phyloP scores from a whole-genome alignment of 2,888 invertebrate species.

The Biston stratarius region DNA sequence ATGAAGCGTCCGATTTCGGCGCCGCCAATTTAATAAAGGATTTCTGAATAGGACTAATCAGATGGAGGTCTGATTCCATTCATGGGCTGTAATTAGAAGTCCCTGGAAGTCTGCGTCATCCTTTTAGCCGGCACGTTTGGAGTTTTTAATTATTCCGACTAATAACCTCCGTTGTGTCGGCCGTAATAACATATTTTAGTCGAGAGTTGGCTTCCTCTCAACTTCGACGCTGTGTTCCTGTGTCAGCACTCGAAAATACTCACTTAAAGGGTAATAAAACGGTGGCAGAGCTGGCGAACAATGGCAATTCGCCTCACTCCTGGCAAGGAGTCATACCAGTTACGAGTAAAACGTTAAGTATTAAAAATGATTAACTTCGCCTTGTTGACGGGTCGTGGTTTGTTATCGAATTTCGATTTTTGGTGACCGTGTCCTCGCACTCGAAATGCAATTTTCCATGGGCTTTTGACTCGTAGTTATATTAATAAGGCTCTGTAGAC shows the following conservation, averaged over 20 bases:
- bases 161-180: slow-evolving; percentile 25
- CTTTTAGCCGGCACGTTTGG: slow-evolving; percentile 33
- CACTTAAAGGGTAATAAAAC: slow-evolving; percentile 64
- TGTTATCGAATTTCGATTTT: slow-evolving; percentile 77
- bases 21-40: slow-evolving; percentile 68
- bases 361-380: slow-evolving; percentile 82
- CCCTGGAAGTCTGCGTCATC: slow-evolving; percentile 44
- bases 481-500: neutral
- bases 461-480: slow-evolving; percentile 56
- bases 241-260: slow-evolving; percentile 48
- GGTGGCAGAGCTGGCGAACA: slow-evolving; percentile 68
- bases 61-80: slow-evolving; percentile 60
- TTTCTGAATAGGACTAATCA: slow-evolving; percentile 64
- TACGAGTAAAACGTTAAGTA: slow-evolving; percentile 70
- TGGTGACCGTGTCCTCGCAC: slow-evolving; percentile 52
- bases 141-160: slow-evolving; percentile 32
- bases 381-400: slow-evolving; percentile 81
- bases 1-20: slow-evolving; percentile 83
- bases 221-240: slow-evolving; percentile 44
- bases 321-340: slow-evolving; percentile 57
- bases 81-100: slow-evolving; percentile 55
- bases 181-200: slow-evolving; percentile 26
- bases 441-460: slow-evolving; percentile 70
- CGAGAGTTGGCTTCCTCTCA: slow-evolving; percentile 35
- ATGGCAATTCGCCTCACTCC: slow-evolving; percentile 69